phyloP scores from a whole-genome alignment of 2,888 invertebrate species.

The Callimorpha dominula region DNA sequence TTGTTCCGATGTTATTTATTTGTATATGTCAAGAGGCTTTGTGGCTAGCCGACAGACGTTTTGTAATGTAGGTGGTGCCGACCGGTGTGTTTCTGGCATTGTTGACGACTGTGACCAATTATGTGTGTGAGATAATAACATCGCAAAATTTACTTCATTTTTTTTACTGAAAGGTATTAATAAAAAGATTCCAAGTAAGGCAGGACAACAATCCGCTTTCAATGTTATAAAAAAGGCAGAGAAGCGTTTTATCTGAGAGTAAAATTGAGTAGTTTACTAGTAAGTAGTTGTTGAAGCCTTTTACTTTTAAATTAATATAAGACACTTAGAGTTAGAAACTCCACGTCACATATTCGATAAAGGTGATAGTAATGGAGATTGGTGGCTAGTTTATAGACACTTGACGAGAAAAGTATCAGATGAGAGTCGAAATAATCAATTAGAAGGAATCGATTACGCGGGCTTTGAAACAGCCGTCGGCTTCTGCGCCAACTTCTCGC shows the following conservation, averaged over 20 bases:
- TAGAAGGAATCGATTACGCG: conserved; percentile 75
- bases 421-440: conserved; percentile 73
- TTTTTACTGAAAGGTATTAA: conserved; percentile 35
- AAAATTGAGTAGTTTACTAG: conserved; percentile 5
- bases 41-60: conserved; percentile 72
- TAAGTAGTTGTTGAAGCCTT: conserved; percentile 4
- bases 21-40: conserved; percentile 81
- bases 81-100: conserved; percentile 63
- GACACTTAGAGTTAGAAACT: conserved; percentile 18
- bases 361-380: conserved; percentile 42
- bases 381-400: conserved; percentile 49
- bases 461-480: conserved; percentile 60
- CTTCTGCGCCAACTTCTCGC: conserved; percentile 66
- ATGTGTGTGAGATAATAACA: conserved; percentile 74
- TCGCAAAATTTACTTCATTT: conserved; percentile 71
- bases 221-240: background rate
- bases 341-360: conserved; percentile 14
- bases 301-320: conserved; percentile 31
- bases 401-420: conserved; percentile 50
- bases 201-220: background rate
- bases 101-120: conserved; percentile 79
- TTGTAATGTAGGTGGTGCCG: conserved; percentile 71
- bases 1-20: conserved; percentile 85
- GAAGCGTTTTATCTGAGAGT: background rate
- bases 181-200: conserved; percentile 9